Evolutionary conservation across 1,140 invertebrate species (phyloP).

Genomic region (Wiebesia pumilae): DNA sequence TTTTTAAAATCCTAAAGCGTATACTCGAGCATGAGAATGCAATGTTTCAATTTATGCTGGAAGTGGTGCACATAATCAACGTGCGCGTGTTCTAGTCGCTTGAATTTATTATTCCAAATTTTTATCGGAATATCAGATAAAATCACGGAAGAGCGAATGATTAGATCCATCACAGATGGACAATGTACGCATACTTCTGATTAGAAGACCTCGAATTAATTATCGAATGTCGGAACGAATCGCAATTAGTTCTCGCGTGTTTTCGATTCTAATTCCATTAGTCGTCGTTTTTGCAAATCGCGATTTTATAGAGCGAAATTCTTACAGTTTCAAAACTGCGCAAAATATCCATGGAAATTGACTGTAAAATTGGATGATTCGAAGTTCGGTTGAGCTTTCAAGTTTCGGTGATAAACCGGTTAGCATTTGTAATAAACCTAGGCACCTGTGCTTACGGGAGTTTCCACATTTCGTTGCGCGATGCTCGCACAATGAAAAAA

Average conservation of each 20-base stretch:
- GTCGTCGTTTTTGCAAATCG: constrained; percentile 6
- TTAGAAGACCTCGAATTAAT: neutral
- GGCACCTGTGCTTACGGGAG: neutral
- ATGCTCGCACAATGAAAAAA: constrained; percentile 19
- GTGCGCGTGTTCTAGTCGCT: neutral
- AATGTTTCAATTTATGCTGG: neutral
- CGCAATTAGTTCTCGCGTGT: neutral
- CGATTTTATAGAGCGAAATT: neutral
- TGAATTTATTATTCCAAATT: neutral
- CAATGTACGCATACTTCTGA: neutral
- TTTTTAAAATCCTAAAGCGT: neutral
- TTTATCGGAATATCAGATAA: neutral
- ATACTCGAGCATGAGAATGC: neutral
- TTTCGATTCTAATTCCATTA: neutral
- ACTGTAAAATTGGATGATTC: constrained; percentile 27
- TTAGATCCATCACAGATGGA: neutral
- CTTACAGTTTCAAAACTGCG: neutral
- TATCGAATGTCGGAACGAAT: neutral
- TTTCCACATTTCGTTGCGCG: constrained; percentile 9
- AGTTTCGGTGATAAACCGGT: constrained; percentile 40
- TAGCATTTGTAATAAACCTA: constrained; percentile 13
- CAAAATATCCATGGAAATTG: neutral
- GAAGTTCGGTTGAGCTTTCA: neutral
- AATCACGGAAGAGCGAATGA: neutral
- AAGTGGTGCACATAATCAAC: neutral